These are phyloP conservation scores for Pelecanoides urinatrix DNA, from an alignment of 2,113 vertebrate genomes.

Conservation along the genomic window DNA sequence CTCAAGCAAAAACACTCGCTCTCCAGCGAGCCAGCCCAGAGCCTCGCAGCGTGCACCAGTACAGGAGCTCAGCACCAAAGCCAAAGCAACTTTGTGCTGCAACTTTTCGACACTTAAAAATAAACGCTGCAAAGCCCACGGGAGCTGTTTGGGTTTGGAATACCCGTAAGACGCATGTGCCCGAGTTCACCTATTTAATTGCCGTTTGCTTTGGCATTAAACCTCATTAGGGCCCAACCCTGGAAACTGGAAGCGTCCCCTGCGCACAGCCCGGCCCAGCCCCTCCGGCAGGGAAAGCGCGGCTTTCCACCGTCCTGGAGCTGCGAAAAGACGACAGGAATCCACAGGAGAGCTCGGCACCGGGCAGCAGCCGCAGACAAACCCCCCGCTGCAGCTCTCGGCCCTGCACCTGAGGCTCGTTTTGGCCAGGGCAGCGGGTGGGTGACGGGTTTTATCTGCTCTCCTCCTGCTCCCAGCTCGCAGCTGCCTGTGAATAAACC, in stretches of 20 bases:
- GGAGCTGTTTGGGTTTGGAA: neutral
- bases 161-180: fast-evolving
- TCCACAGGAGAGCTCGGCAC: neutral
- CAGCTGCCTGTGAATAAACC: neutral
- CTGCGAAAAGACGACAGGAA: neutral
- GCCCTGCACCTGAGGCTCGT: neutral
- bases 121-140: fast-evolving
- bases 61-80: neutral
- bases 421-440: neutral
- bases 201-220: neutral
- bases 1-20: neutral
- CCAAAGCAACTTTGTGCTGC: neutral
- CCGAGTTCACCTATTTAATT: neutral
- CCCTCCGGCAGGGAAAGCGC: neutral
- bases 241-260: neutral
- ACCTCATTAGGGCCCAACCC: neutral
- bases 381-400: neutral
- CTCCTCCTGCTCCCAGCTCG: neutral
- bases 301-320: neutral
- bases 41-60: fast-evolving
- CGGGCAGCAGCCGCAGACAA: neutral
- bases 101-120: neutral
- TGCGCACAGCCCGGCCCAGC: neutral
- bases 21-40: fast-evolving
- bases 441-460: neutral